Evolutionary conservation across 2,888 invertebrate genomes (phyloP), one percentile per base, ranked within the genome.

Genomic region (Notodonta dromedarius): DNA sequence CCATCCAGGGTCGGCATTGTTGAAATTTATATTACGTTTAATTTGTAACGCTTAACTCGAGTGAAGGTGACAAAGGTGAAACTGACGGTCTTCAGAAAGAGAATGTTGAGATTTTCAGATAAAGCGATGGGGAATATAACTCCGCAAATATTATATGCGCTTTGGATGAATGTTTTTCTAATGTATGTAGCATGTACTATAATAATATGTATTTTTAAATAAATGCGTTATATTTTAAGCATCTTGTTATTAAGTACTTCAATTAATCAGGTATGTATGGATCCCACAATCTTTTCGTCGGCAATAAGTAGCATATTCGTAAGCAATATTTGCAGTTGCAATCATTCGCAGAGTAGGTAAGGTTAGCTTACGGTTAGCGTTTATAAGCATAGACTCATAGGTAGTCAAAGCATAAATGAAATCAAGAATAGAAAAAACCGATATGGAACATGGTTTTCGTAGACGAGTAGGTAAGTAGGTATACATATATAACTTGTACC

Each of bases 191-290:
- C 52, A 66, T 59, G 52, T 52, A 52, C 13, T 5, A 24, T 51
- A 51, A 24, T 14, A 46, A 59, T 61, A 46, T 32, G 56, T 57
- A 55, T 62, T 60, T 57, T 64, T 16, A 57, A 67, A 71, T 74
- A 71, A 74, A 71, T 59, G 63, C 58, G 74, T 71, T 71, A 62
- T 58, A 16, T 61, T 62, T 59, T 16, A 35, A 3, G 5, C 0
- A 6, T 35, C 6, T 35, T 35, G 7, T 35, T 35, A 35, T 35
- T 35, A n/a, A n/a, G n/a, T n/a, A 48, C 2, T 14, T 48, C n/a
- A 14, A 48, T 24, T 24, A 24, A 24, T 24, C 24, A 24, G 24
- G 24, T 24, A 24, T 24, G 24, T 24, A 24, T 24, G 24, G 24
- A 24, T 24, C 24, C 24, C 24, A 24, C 24, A 24, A 24, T 24